Evolutionary conservation across 1,140 invertebrate species (phyloP), one percentile per base, ranked within the genome.

Genomic region (Tigriopus japonicus): DNA sequence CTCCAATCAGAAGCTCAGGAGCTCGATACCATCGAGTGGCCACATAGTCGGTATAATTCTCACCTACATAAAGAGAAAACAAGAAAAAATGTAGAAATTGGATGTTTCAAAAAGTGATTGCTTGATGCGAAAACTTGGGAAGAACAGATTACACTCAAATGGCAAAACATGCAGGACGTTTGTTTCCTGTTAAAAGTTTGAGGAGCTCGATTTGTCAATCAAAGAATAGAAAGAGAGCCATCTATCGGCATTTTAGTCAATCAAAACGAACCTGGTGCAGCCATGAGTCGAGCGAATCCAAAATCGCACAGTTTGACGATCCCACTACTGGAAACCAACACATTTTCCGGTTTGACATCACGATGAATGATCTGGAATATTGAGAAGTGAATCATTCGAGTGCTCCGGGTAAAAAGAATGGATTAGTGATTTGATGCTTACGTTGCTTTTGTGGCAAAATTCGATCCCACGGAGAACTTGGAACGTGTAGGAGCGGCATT

Each of bases 341-440:
- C 80, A 68, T 93, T 93, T 69, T 91, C 87, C n/a, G 87, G 87
- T 68, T 93, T 93, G 9, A 91, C 79, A 70, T 91, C 88, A 28
- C 88, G 74, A 70, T 93, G 88, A 66, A 93, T 87, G 65, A 90
- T 86, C 85, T 90, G 72, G 56, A 70, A 71, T 60, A 63, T 62
- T 49, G 17, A 68, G 45, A 55, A 49, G 56, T 65, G 21, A 64
- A 52, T 41, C 19, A 12, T 62, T 41, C 42, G 43, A 60, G 40
- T 35, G 53, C 9, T 51, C 49, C 17, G n/a, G 0, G 43, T 23
- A 17, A 59, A 59, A 54, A 28, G 42, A 28, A n/a, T 49, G 9
- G 14, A 63, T 64, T 63, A 40, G 24, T 42, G 14, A 63, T 64
- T 63, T 17, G 24, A 15, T 51, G 74, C 80, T 81, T 72, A 89